A percentile compares a stretch with the other conserved stretches of the same genome.
phyloP scores from a whole-genome alignment of 2,797 vertebrate genomes.

The Garrulus glandarius region DNA sequence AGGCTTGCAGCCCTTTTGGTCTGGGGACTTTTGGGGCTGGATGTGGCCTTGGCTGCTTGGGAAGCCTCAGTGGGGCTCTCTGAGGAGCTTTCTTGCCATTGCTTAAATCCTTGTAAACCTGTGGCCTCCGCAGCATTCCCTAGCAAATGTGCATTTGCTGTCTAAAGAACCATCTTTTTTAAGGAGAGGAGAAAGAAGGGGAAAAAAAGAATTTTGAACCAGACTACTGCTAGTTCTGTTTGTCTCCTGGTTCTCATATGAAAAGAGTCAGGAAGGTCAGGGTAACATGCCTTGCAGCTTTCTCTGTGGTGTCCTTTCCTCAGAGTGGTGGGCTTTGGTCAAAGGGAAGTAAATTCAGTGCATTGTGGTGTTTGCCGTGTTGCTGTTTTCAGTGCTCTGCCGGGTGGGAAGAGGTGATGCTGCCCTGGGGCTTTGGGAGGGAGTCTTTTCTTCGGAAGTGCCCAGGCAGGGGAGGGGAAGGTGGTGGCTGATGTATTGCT shows the following conservation, averaged over 20 bases:
- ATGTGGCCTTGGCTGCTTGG: neutral
- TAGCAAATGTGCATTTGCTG: neutral
- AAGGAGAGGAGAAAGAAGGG: neutral
- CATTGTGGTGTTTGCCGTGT: rapidly evolving
- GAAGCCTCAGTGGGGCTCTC: neutral
- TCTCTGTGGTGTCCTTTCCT: neutral
- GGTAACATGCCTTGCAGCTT: neutral
- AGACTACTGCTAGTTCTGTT: neutral
- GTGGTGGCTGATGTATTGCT: rapidly evolving
- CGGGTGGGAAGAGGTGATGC: neutral
- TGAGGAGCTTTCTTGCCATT: neutral
- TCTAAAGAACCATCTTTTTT: neutral
- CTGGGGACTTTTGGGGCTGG: neutral
- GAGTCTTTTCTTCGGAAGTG: neutral
- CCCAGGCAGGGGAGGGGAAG: neutral
- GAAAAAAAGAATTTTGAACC: neutral
- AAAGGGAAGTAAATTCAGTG: neutral
- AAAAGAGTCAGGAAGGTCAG: neutral
- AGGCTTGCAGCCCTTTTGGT: neutral
- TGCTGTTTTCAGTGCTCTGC: neutral
- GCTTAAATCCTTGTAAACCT: neutral
- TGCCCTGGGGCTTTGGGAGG: neutral
- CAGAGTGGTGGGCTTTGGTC: neutral
- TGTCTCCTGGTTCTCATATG: neutral
- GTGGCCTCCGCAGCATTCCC: neutral